phyloP scores from a whole-genome alignment of 2,888 invertebrate species.

The Parelbella ahira region DNA sequence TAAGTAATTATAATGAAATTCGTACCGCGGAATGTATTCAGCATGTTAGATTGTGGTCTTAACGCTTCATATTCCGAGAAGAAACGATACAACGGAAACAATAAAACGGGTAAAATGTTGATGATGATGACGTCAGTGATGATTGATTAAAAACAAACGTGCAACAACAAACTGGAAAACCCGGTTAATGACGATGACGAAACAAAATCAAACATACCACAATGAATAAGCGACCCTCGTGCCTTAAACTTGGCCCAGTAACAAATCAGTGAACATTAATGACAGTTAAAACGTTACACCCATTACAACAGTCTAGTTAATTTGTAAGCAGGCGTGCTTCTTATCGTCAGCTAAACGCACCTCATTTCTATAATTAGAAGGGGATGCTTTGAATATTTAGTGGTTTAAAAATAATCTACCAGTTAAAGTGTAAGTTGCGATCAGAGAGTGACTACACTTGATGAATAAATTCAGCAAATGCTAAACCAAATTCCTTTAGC shows the following conservation, averaged over 20 bases:
- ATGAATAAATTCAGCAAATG: not conserved
- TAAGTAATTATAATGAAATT: no score
- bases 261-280: not conserved
- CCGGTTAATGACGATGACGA: no score
- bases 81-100: no score
- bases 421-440: not conserved
- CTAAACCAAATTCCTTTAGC: not conserved
- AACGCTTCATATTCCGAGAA: no score
- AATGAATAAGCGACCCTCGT: no score
- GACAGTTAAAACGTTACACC: not conserved
- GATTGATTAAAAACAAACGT: no score
- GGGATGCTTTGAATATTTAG: slow-evolving; percentile 15
- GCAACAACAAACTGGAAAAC: no score
- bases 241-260: not conserved
- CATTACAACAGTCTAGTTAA: slow-evolving; percentile 13
- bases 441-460: slow-evolving; percentile 2
- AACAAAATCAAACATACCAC: no score
- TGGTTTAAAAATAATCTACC: slow-evolving; percentile 14
- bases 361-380: slow-evolving; percentile 19
- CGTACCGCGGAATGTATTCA: no score
- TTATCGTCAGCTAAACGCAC: slow-evolving; percentile 12
- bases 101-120: no score
- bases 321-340: slow-evolving; percentile 6
- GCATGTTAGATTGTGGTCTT: no score
- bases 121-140: no score